These are phyloP conservation scores for Danaus plexippus DNA, from an alignment of 1,140 invertebrate species.

Conservation along the genomic window DNA sequence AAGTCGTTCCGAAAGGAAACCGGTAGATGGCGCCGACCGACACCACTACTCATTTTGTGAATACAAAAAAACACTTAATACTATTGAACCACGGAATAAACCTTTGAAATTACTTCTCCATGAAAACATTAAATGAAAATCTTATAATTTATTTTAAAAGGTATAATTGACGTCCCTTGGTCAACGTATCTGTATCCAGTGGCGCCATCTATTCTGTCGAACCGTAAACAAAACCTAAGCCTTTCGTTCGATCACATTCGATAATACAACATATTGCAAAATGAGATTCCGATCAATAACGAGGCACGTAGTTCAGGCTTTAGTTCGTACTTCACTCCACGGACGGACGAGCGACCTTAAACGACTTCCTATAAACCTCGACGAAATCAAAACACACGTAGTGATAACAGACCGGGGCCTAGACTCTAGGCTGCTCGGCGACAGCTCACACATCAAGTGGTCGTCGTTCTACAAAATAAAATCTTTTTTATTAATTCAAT, in stretches of 20 bases:
- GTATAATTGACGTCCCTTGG: neutral
- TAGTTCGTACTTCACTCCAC: conserved; percentile 46
- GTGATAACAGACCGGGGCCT: neutral
- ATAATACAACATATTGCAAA: conserved; percentile 36
- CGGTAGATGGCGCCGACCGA: conserved; percentile 25
- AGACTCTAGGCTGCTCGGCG: neutral
- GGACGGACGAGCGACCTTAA: conserved; percentile 55
- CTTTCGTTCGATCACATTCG: conserved; percentile 20
- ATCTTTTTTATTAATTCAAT: too few relatives aligned
- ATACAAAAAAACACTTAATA: too few relatives aligned
- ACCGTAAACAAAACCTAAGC: conserved; percentile 14
- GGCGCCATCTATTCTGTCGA: conserved; percentile 20
- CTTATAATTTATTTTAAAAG: conserved; percentile 1
- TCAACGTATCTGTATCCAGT: neutral
- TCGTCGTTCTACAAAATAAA: neutral
- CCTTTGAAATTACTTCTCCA: conserved; percentile 1
- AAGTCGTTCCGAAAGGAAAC: conserved; percentile 11
- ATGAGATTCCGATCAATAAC: conserved; percentile 46
- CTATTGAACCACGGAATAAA: too few relatives aligned
- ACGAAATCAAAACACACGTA: neutral
- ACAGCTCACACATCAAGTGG: conserved; percentile 4
- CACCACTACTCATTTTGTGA: too few relatives aligned
- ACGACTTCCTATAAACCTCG: neutral
- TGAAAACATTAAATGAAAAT: neutral
- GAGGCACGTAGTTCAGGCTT: conserved; percentile 66